Evolutionary conservation across 2,797 vertebrate species (phyloP), one percentile per base, ranked within the genome.

Genomic region (Trematomus bernacchii): DNA sequence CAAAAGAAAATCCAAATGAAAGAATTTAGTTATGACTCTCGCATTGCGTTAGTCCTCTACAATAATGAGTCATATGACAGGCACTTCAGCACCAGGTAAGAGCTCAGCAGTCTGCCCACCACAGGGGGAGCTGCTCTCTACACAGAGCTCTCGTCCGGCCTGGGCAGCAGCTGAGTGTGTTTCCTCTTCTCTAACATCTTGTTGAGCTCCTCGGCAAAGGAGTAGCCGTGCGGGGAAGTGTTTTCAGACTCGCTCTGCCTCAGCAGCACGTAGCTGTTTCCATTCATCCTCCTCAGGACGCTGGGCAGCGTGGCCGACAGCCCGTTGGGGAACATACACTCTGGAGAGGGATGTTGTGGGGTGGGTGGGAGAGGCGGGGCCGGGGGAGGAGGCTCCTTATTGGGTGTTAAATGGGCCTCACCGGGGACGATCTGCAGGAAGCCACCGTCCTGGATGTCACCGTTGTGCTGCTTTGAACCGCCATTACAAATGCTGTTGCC

Each of bases 171-270:
- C 0, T 90, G 92, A 75, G 96, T 97, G 93, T 96, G 96, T 93
- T 99, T 99, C 90, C 98, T 94, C 91, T 99, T 99, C 93, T 99
- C 98, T 78, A 99, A 93, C 67, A 99, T 98, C 91, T 92, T 97
- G 94, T 96, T 99, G 85, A 99, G 98, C 91, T 99, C 98, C 85
- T 99, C 98, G 0, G 98, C 93, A 3, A 99, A 99, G 0, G 97
- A 96, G 51, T 92, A 94, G 89, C 96, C 95, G 14, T 92, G 68
- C 1, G 91, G 83, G 0, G 91, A 85, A 0, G 91, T 86, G 19
- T 91, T 94, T 73, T 97, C 97, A 0, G 92, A 73, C 80, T 97
- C 97, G 44, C 94, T 96, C 92, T 99, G 98, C 90, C 95, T 94
- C 90, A 99, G 95, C 82, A 99, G 94, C 92, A 99, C 93, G 19